Conservation (phyloP, 2,888 invertebrate genomes). For the Branchellion lobata region DNA sequence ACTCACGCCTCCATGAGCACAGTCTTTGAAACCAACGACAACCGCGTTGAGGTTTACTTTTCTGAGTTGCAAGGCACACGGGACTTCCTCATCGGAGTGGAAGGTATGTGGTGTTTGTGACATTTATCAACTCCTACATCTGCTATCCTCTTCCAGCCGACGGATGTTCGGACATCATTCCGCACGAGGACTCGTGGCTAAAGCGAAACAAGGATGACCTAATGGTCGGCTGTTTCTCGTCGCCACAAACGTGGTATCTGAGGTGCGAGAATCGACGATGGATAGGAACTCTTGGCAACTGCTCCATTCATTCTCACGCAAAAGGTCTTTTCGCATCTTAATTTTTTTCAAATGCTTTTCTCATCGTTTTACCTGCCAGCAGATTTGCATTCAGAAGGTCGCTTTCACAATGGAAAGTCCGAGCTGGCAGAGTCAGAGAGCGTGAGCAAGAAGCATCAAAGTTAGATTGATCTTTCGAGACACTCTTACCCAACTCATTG, state of each 20-base stretch:
- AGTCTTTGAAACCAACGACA: slow-evolving; percentile 5
- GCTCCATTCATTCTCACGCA: slow-evolving; percentile 26
- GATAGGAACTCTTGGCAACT: slow-evolving; percentile 49
- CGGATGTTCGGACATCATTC: slow-evolving; percentile 49
- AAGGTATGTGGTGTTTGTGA: not conserved
- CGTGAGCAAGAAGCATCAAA: not conserved
- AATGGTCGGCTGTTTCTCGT: slow-evolving; percentile 47
- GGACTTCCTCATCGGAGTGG: not conserved
- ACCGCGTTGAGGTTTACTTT: not conserved
- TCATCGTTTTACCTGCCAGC: not conserved
- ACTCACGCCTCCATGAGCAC: too few relatives aligned
- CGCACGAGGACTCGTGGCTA: slow-evolving; percentile 46
- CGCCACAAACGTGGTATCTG: slow-evolving; percentile 47
- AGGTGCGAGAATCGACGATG: slow-evolving; percentile 43
- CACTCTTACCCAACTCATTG: not conserved
- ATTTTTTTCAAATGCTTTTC: too few relatives aligned
- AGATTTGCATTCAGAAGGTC: not conserved
- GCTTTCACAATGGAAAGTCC: not conserved
- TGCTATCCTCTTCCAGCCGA: slow-evolving; percentile 39
- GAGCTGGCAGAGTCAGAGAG: not conserved
- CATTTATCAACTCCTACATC: too few relatives aligned
- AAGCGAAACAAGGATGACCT: slow-evolving; percentile 46
- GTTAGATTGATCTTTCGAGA: not conserved
- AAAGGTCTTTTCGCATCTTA: not conserved
- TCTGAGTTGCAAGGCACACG: not conserved